phyloP scores from a whole-genome alignment of 2,888 invertebrate genomes.

The Blera fallax region DNA sequence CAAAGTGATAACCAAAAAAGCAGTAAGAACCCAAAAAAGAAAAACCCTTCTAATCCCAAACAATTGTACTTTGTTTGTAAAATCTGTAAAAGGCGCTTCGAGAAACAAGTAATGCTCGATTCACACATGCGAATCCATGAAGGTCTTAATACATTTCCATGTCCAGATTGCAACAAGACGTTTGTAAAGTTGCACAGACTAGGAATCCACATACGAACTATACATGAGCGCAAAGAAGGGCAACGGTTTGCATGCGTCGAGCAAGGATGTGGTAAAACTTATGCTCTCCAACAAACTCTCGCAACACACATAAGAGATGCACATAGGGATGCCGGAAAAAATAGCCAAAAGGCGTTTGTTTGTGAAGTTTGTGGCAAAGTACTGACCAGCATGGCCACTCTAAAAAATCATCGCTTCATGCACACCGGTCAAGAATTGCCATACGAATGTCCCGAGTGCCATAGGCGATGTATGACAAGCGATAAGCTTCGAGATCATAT shows the following conservation, averaged over 20 bases:
- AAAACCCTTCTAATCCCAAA: constrained; percentile 76
- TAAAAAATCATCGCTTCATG: constrained; percentile 80
- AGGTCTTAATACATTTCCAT: constrained; percentile 79
- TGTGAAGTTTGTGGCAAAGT: constrained; percentile 80
- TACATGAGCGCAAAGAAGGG: constrained; percentile 78
- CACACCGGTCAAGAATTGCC: constrained; percentile 79
- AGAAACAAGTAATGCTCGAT: constrained; percentile 77
- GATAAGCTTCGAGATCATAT: constrained; percentile 79
- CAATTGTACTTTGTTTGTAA: constrained; percentile 79
- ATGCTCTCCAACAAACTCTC: constrained; percentile 78
- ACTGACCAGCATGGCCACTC: constrained; percentile 79
- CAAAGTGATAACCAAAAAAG: constrained; percentile 44
- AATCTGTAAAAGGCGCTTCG: constrained; percentile 79
- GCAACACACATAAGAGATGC: constrained; percentile 77
- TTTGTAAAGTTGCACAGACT: constrained; percentile 78
- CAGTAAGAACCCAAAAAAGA: constrained; percentile 75
- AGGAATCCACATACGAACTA: constrained; percentile 78
- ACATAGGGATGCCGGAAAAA: constrained; percentile 76
- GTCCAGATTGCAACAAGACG: constrained; percentile 78
- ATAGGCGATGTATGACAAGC: constrained; percentile 79
- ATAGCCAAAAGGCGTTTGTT: constrained; percentile 77
- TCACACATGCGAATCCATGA: constrained; percentile 80
- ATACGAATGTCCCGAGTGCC: constrained; percentile 79
- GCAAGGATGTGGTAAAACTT: constrained; percentile 78
- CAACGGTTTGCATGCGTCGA: constrained; percentile 74